Conservation (phyloP, 2,113 vertebrate genomes). For the Vicugna pacos region DNA sequence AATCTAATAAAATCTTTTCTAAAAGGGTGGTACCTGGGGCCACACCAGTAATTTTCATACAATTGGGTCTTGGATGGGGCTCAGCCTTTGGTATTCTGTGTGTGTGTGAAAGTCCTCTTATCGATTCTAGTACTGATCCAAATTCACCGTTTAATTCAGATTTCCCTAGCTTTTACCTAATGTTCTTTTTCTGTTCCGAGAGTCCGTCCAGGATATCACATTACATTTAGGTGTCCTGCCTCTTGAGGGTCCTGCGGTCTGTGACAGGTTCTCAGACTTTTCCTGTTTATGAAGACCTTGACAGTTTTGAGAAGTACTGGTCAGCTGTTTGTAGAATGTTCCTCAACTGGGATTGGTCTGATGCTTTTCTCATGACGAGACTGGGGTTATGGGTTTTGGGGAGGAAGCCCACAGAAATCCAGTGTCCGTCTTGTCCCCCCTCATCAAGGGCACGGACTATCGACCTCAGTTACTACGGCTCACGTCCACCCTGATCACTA, state of each 20-base stretch:
- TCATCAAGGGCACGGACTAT: too few relatives aligned
- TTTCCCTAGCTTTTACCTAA: background rate
- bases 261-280: background rate
- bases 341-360: background rate
- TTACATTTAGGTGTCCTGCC: background rate
- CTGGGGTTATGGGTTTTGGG: background rate
- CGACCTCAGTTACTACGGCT: too few relatives aligned
- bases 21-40: too few relatives aligned
- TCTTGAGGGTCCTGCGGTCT: background rate
- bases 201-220: background rate
- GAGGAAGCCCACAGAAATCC: background rate
- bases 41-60: too few relatives aligned
- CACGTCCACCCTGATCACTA: rapidly evolving
- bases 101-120: too few relatives aligned
- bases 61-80: too few relatives aligned
- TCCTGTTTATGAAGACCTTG: background rate
- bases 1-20: too few relatives aligned
- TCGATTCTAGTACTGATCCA: too few relatives aligned
- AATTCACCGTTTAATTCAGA: background rate
- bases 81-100: too few relatives aligned
- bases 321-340: background rate
- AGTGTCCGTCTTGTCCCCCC: background rate
- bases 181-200: background rate
- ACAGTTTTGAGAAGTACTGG: background rate
- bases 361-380: background rate